A percentile compares a stretch with the other conserved stretches of the same genome.
Conservation (phyloP, 2,113 vertebrate species). For the Ellobius talpinus region DNA sequence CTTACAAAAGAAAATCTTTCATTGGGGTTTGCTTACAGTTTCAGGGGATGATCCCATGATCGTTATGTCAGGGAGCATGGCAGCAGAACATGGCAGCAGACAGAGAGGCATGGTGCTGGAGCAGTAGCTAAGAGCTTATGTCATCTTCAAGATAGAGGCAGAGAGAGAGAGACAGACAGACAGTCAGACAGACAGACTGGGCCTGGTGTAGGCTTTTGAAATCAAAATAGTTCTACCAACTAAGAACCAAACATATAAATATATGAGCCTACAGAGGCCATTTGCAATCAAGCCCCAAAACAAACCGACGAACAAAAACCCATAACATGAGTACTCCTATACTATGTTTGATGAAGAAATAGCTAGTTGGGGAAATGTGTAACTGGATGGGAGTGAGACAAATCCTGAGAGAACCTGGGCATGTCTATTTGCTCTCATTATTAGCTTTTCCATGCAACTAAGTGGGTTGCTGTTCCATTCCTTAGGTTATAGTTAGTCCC, state of each 20-base stretch:
- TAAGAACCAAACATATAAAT: neutral
- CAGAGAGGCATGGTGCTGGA: neutral
- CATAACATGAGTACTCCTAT: neutral
- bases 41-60: neutral
- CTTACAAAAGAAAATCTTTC: neutral
- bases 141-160: neutral
- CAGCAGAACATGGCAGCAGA: neutral
- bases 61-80: neutral
- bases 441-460: neutral
- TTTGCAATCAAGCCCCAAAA: neutral
- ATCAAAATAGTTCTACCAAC: neutral
- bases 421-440: neutral
- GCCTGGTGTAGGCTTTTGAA: neutral
- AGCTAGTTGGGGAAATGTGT: neutral
- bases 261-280: neutral
- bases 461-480: neutral
- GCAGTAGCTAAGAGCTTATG: neutral
- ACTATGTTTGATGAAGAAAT: neutral
- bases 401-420: neutral
- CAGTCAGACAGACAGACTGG: neutral
- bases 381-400: no score
- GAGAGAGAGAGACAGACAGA: neutral
- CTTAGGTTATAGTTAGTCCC: no score
- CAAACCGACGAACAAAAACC: neutral
- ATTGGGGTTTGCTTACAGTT: neutral